Conservation (phyloP, 2,113 vertebrate species). For the Ramphastos sulfuratus region DNA sequence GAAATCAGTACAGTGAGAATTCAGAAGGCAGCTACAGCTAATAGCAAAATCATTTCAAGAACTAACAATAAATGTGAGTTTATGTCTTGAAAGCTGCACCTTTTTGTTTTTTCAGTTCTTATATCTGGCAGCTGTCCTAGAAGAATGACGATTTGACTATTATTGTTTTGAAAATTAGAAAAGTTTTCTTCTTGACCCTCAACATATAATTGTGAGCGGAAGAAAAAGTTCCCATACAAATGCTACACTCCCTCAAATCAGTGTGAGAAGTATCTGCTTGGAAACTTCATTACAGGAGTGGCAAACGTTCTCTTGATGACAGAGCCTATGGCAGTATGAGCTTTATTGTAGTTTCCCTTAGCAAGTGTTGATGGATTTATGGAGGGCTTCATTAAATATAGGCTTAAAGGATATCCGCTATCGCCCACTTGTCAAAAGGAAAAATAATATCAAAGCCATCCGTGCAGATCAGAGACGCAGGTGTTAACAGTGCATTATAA, state of each 20-base stretch:
- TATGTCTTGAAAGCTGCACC: not conserved
- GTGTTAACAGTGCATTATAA: slow-evolving; percentile 63
- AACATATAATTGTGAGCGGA: not conserved
- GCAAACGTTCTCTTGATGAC: slow-evolving; percentile 10
- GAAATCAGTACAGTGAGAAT: not conserved
- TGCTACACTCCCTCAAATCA: slow-evolving; percentile 13
- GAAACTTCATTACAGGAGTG: slow-evolving; percentile 31
- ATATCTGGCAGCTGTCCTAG: not conserved
- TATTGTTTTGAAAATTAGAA: not conserved
- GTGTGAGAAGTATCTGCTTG: not conserved
- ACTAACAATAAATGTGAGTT: not conserved
- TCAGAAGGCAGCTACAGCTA: not conserved
- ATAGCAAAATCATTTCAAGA: not conserved
- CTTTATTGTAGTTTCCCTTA: slow-evolving; percentile 67
- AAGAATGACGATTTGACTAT: not conserved
- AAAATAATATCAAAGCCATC: slow-evolving; percentile 63
- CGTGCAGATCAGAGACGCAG: slow-evolving; percentile 49
- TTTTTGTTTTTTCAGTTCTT: not conserved
- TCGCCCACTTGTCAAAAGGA: slow-evolving; percentile 61
- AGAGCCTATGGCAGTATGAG: slow-evolving; percentile 34
- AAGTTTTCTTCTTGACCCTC: not conserved
- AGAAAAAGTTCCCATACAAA: not conserved
- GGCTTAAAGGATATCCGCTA: slow-evolving; percentile 76
- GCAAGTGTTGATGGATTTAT: slow-evolving; percentile 75
- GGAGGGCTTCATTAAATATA: slow-evolving; percentile 73